Evolutionary conservation across 2,113 vertebrate genomes (phyloP).

Genomic region (Poeciliopsis retropinna): DNA sequence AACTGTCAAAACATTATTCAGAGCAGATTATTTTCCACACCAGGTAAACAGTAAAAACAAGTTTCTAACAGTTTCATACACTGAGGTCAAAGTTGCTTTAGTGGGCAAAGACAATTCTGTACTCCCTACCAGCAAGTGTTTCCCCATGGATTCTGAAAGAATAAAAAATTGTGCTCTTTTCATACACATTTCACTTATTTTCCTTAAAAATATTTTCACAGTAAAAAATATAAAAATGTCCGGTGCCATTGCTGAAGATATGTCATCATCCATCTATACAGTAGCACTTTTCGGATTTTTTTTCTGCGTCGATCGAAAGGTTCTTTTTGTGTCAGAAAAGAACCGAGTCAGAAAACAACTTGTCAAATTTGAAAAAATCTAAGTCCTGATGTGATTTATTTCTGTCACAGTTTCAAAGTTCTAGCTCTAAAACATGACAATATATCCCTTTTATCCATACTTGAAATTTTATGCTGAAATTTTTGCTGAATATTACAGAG

Average conservation of each 20-base stretch:
- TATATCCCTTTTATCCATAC: slow-evolving; percentile 14
- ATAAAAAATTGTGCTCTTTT: not conserved
- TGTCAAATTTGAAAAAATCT: too few relatives aligned
- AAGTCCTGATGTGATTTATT: too few relatives aligned
- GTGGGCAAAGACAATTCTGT: too few relatives aligned
- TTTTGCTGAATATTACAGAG: slow-evolving; percentile 21
- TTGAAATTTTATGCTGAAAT: slow-evolving; percentile 12
- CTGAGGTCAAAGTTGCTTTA: not conserved
- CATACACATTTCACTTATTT: not conserved
- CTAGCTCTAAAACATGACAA: too few relatives aligned
- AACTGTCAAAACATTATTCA: not conserved
- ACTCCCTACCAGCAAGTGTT: not conserved
- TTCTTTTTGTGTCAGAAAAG: not conserved
- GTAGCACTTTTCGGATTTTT: not conserved
- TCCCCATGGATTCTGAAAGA: not conserved
- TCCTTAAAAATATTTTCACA: not conserved
- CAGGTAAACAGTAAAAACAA: too few relatives aligned
- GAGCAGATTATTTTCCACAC: not conserved
- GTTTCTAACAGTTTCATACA: not conserved
- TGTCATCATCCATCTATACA: not conserved
- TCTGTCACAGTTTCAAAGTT: too few relatives aligned
- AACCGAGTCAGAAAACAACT: not conserved
- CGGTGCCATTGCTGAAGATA: not conserved
- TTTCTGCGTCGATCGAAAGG: not conserved
- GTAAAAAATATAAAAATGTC: not conserved